Conservation (phyloP, 2,113 vertebrate genomes). For the Phylloscopus trochilus region DNA sequence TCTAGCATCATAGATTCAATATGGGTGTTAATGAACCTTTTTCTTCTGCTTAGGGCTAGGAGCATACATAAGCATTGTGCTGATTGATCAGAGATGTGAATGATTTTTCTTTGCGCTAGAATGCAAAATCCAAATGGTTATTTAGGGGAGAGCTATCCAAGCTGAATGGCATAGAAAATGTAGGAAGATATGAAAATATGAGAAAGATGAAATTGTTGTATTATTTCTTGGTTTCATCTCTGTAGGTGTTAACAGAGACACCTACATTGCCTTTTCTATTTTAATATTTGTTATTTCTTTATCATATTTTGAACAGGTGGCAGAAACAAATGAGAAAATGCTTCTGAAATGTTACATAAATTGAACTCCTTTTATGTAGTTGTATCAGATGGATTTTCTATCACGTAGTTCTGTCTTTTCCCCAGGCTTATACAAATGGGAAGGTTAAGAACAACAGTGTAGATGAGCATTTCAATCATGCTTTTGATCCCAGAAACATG, state of each 20-base stretch:
- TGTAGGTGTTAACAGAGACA: background rate
- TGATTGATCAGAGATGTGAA: background rate
- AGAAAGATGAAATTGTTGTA: background rate
- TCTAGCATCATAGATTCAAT: background rate
- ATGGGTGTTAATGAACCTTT: background rate
- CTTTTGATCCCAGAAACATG: background rate
- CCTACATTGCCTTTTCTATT: background rate
- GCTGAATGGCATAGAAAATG: background rate
- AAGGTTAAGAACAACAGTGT: background rate
- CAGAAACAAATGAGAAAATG: background rate
- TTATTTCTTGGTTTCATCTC: background rate
- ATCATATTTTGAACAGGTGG: background rate
- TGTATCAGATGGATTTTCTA: background rate
- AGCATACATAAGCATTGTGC: background rate
- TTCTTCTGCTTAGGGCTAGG: background rate
- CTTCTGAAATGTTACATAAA: background rate
- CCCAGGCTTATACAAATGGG: background rate
- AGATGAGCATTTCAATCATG: background rate
- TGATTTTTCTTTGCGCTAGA: background rate
- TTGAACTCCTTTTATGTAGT: background rate
- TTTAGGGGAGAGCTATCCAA: background rate
- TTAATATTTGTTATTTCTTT: background rate
- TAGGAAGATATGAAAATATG: background rate
- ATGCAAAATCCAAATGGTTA: background rate
- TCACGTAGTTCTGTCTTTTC: background rate